Evolutionary conservation across 2,888 invertebrate species (phyloP).

Genomic region (Periphyllus acericola): DNA sequence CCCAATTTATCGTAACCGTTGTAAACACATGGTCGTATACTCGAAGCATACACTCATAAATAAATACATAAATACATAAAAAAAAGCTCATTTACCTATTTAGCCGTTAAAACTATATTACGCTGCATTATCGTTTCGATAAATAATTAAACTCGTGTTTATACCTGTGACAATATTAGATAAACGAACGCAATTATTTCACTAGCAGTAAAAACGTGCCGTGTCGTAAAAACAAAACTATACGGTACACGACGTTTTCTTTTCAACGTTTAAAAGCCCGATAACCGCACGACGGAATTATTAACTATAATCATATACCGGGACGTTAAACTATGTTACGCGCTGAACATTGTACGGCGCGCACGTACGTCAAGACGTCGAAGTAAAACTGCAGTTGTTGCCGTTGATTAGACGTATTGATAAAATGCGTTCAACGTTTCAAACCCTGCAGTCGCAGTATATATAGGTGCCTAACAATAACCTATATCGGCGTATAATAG

Average conservation of each 20-base stretch:
- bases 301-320: background rate
- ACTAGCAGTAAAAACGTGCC: background rate
- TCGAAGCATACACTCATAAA: no score
- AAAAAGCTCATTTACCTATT: no score
- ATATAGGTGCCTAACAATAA: no score
- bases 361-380: background rate
- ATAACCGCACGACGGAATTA: constrained; percentile 5
- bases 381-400: background rate
- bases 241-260: background rate
- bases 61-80: no score
- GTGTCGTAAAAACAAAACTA: background rate
- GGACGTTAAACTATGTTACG: background rate
- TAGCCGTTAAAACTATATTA: background rate
- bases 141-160: background rate
- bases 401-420: background rate
- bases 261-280: background rate
- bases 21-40: no score
- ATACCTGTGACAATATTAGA: background rate
- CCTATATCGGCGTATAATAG: no score
- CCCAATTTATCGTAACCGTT: no score
- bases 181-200: background rate
- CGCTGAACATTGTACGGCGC: no score
- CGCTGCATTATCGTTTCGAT: background rate
- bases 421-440: background rate
- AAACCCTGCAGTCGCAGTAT: no score